These are phyloP conservation scores for Bagarius yarrelli DNA, from an alignment of 2,113 vertebrate species.

Conservation along the genomic window DNA sequence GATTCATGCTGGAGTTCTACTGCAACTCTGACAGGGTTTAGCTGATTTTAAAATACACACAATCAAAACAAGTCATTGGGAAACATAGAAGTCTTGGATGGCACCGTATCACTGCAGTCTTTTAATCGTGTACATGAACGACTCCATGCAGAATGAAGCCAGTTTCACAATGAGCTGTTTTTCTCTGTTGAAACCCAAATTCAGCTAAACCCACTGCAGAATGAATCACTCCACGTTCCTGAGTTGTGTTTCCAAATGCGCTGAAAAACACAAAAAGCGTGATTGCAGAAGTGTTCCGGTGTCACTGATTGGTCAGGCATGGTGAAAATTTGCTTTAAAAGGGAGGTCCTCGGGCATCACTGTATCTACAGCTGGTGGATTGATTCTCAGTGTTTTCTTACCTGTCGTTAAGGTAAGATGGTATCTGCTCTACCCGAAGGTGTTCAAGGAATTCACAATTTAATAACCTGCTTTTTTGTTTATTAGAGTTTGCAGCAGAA, in stretches of 20 bases:
- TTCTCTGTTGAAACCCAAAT: not conserved
- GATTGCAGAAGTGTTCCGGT: not conserved
- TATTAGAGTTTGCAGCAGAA: not conserved
- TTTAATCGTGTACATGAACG: too few species aligned
- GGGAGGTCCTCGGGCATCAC: not conserved
- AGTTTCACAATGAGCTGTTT: constrained; percentile 21
- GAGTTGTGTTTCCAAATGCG: not conserved
- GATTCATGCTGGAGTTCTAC: too few species aligned
- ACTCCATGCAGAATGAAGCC: not conserved
- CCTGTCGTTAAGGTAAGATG: constrained; percentile 25
- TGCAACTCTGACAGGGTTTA: too few species aligned
- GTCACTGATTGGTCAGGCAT: constrained; percentile 38
- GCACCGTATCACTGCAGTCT: too few species aligned
- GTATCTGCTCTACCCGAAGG: not conserved
- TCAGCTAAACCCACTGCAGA: not conserved
- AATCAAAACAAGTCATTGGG: too few species aligned
- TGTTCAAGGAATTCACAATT: not conserved
- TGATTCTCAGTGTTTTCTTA: not conserved
- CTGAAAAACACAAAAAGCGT: not conserved
- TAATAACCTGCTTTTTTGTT: not conserved
- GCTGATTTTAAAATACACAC: too few species aligned
- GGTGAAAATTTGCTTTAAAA: constrained; percentile 26
- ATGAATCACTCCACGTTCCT: not conserved
- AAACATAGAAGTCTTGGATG: too few species aligned
- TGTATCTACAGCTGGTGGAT: not conserved